phyloP scores from a whole-genome alignment of 2,113 vertebrate species.

The Sylvilagus bachmani region DNA sequence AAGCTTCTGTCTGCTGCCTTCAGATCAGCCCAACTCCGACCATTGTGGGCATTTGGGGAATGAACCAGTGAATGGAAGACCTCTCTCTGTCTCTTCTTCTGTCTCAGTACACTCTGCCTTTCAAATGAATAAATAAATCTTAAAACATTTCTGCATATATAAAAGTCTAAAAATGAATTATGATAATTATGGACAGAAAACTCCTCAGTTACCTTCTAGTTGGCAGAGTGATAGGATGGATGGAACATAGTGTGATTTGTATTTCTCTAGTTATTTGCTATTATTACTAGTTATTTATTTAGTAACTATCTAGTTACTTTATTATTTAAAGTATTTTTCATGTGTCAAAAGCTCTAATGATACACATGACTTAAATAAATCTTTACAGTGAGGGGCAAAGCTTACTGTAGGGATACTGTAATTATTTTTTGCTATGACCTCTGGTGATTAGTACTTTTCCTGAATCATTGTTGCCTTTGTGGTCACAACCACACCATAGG shows the following conservation, averaged over 20 bases:
- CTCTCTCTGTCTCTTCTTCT: too few relatives aligned
- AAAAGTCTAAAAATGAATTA: too few relatives aligned
- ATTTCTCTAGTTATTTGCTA: neutral
- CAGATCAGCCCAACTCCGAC: too few relatives aligned
- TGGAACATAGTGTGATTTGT: neutral
- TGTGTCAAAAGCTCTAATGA: slow-evolving; percentile 34
- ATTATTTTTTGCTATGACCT: slow-evolving; percentile 2
- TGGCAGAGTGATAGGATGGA: neutral
- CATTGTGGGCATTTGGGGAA: too few relatives aligned
- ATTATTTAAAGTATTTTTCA: slow-evolving; percentile 51
- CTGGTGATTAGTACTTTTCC: neutral
- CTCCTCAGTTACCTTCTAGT: neutral
- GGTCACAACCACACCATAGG: neutral
- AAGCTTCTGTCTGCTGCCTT: too few relatives aligned
- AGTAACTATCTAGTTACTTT: too few relatives aligned
- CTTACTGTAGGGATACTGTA: slow-evolving; percentile 12
- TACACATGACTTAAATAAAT: slow-evolving; percentile 50
- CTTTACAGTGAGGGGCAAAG: neutral
- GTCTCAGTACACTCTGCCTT: too few relatives aligned
- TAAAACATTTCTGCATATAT: too few relatives aligned
- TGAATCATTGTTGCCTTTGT: neutral
- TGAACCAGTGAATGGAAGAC: too few relatives aligned
- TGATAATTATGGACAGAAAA: neutral
- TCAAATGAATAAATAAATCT: too few relatives aligned
- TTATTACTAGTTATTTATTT: too few relatives aligned